phyloP scores from a whole-genome alignment of 2,888 invertebrate genomes.

The Rotaria magnacalcarata region DNA sequence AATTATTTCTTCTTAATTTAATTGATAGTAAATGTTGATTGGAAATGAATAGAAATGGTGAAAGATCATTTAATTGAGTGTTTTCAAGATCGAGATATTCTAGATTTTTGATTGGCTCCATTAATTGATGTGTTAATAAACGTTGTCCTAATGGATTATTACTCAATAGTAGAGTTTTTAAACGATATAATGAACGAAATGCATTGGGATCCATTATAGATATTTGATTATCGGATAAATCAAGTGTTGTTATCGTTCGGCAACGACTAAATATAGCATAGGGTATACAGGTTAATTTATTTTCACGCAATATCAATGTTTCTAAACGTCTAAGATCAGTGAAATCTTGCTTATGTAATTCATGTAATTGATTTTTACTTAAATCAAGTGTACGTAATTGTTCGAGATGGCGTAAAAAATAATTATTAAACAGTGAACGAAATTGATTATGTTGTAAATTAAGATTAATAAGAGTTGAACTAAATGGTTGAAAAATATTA shows the following conservation, averaged over 20 bases:
- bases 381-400: background rate
- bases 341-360: slow-evolving; percentile 1
- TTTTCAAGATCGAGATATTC: slow-evolving; percentile 12
- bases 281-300: background rate
- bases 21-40: background rate
- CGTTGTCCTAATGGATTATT: background rate
- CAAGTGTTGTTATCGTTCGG: background rate
- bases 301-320: slow-evolving; percentile 4
- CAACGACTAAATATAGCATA: background rate
- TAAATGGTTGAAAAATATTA: background rate
- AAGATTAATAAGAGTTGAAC: background rate
- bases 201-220: background rate
- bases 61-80: background rate
- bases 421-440: background rate
- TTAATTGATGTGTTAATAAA: background rate
- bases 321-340: background rate
- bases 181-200: slow-evolving; percentile 18
- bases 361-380: slow-evolving; percentile 8
- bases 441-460: background rate
- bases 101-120: background rate
- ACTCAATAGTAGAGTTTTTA: background rate
- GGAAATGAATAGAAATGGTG: background rate
- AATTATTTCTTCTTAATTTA: slow-evolving; percentile 1
- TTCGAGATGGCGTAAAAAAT: background rate
- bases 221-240: background rate